These are phyloP conservation scores for Cataglyphis cursor DNA, from an alignment of 2,888 invertebrate genomes.

Conservation along the genomic window DNA sequence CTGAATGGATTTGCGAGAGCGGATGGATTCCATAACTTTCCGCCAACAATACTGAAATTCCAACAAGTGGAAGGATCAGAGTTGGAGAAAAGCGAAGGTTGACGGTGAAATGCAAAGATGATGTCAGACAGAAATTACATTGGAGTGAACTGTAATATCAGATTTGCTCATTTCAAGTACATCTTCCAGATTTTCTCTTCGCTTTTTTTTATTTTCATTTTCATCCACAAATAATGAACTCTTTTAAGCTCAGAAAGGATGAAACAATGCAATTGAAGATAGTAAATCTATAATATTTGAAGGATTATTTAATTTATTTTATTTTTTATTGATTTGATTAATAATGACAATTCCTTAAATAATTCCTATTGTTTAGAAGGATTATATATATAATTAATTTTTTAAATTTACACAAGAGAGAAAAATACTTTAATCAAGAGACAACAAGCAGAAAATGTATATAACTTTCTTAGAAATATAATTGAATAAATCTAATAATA, in stretches of 20 bases:
- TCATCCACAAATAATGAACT: not conserved
- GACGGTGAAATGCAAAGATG: conserved; percentile 11
- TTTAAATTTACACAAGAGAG: not conserved
- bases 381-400: not conserved
- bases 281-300: not conserved
- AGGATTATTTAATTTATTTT: conserved; percentile 1
- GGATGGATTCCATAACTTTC: conserved; percentile 44
- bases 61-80: conserved; percentile 50
- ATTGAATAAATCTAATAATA: not conserved
- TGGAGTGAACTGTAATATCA: conserved; percentile 8
- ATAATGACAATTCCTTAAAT: conserved; percentile 5
- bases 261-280: not conserved
- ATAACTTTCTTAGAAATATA: not conserved
- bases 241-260: conserved; percentile 3
- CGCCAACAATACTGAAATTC: conserved; percentile 44
- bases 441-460: not conserved
- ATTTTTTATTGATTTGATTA: not conserved
- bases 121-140: conserved; percentile 5
- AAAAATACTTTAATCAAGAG: not conserved
- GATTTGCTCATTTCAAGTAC: not conserved
- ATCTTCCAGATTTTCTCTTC: not conserved
- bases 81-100: conserved; percentile 4
- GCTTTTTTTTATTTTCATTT: not conserved
- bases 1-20: conserved; percentile 28
- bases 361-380: not conserved